Conservation (phyloP, 2,113 vertebrate species). For the Etheostoma spectabile region DNA sequence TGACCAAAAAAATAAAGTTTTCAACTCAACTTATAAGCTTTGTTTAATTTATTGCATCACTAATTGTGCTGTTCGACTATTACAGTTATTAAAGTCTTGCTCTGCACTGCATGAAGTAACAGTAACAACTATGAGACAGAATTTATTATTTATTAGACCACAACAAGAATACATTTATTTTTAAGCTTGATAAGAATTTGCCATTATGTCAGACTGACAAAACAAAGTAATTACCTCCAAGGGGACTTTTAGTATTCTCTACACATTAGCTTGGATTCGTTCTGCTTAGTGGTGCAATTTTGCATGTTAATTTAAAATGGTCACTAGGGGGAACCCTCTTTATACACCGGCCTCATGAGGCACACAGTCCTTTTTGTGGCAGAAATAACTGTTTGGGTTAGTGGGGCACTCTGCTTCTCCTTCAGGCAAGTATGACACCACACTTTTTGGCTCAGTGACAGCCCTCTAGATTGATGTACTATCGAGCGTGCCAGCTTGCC, state of each 20-base stretch:
- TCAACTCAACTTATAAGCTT: conserved; percentile 79
- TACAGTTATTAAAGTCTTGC: not conserved
- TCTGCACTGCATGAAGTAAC: not conserved
- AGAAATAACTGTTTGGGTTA: conserved; percentile 46
- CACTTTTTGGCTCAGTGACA: conserved; percentile 22
- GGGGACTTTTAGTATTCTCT: conserved; percentile 19
- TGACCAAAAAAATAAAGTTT: conserved; percentile 86
- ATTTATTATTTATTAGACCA: conserved; percentile 36
- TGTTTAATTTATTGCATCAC: conserved; percentile 50
- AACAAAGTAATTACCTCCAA: conserved; percentile 46
- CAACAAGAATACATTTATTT: conserved; percentile 40
- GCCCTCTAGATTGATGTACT: conserved; percentile 36
- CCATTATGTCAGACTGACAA: conserved; percentile 45
- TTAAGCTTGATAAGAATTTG: conserved; percentile 17
- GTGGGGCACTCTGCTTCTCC: conserved; percentile 51
- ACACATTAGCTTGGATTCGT: conserved; percentile 51
- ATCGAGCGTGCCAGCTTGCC: not conserved
- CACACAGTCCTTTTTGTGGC: conserved; percentile 25
- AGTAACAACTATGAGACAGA: conserved; percentile 2
- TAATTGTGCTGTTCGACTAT: conserved; percentile 1
- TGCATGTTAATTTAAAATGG: conserved; percentile 17
- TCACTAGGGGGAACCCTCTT: conserved; percentile 64
- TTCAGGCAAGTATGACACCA: conserved; percentile 45
- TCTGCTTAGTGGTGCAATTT: conserved; percentile 8
- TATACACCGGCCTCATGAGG: conserved; percentile 4